Percentiles rank a stretch among this genome's conserved stretches.
These are phyloP conservation scores for Leptopilina clavipes DNA, from an alignment of 1,140 invertebrate genomes.

Conservation along the genomic window DNA sequence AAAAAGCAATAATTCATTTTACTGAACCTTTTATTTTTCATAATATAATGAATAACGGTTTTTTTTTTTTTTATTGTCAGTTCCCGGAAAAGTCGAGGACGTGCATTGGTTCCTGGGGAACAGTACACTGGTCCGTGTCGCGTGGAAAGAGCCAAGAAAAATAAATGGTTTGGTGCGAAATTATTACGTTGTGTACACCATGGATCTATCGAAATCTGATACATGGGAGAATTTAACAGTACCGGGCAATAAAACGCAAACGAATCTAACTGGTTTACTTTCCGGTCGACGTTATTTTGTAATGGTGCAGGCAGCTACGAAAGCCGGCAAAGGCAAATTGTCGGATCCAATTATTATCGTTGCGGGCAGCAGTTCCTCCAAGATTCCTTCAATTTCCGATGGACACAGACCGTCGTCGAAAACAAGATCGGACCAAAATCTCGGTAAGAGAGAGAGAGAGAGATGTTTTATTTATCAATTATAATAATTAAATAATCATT, in stretches of 20 bases:
- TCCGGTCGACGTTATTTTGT: conserved; percentile 75
- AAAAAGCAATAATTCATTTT: no score
- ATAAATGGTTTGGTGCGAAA: conserved; percentile 73
- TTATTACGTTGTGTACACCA: conserved; percentile 72
- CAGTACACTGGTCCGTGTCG: conserved; percentile 71
- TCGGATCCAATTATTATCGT: conserved; percentile 69
- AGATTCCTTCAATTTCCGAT: conserved; percentile 60
- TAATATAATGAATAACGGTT: conserved; percentile 36
- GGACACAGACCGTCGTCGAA: conserved; percentile 62
- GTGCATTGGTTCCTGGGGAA: conserved; percentile 74
- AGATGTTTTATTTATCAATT: no score
- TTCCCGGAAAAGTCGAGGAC: conserved; percentile 74
- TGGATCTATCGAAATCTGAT: conserved; percentile 62
- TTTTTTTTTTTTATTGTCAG: conserved; percentile 56
- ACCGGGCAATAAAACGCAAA: conserved; percentile 66
- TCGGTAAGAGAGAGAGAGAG: conserved; percentile 72
- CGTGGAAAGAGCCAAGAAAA: conserved; percentile 74
- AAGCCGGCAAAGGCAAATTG: conserved; percentile 74
- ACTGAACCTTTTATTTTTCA: no score
- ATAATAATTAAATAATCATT: conserved; percentile 34
- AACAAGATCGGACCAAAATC: conserved; percentile 67
- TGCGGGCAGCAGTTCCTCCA: conserved; percentile 59
- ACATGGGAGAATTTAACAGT: conserved; percentile 71
- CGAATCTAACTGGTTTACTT: conserved; percentile 69
- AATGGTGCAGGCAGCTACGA: conserved; percentile 75